Evolutionary conservation across 2,113 vertebrate species (phyloP).

Genomic region (Hippocampus guttulatus): DNA sequence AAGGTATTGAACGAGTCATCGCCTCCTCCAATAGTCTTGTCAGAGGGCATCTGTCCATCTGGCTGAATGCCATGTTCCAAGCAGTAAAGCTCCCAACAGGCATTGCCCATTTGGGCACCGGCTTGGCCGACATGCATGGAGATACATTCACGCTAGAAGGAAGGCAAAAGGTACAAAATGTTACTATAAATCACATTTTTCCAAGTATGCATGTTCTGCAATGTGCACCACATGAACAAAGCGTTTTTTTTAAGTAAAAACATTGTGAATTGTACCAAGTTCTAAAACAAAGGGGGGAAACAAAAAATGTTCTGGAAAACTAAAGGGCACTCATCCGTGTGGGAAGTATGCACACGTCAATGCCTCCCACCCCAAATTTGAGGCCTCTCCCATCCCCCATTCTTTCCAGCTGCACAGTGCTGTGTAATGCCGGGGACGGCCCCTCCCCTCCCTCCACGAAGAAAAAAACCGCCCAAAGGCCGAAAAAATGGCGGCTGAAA

Average conservation of each 20-base stretch:
- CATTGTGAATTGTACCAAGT: neutral
- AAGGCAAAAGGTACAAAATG: neutral
- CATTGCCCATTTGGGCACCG: constrained; percentile 87
- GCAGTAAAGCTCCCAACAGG: constrained; percentile 87
- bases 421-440: constrained; percentile 38
- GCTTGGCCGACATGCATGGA: constrained; percentile 85
- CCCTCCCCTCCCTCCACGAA: constrained; percentile 33
- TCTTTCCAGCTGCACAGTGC: constrained; percentile 45
- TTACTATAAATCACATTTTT: neutral
- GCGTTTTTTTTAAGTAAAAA: neutral
- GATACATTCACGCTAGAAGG: constrained; percentile 72
- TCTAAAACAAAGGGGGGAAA: neutral
- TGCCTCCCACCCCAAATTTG: constrained; percentile 11
- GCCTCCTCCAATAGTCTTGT: constrained; percentile 73
- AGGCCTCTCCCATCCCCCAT: constrained; percentile 39
- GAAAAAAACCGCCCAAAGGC: constrained; percentile 59
- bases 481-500: constrained; percentile 62
- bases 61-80: constrained; percentile 76
- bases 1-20: constrained; percentile 77
- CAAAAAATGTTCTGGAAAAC: neutral
- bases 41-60: constrained; percentile 77
- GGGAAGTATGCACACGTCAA: neutral
- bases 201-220: neutral
- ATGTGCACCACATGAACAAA: too few species aligned
- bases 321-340: neutral